Evolutionary conservation across 2,113 vertebrate species (phyloP), one percentile per base, ranked within the genome.

Genomic region (Psittacula cyanocephala): DNA sequence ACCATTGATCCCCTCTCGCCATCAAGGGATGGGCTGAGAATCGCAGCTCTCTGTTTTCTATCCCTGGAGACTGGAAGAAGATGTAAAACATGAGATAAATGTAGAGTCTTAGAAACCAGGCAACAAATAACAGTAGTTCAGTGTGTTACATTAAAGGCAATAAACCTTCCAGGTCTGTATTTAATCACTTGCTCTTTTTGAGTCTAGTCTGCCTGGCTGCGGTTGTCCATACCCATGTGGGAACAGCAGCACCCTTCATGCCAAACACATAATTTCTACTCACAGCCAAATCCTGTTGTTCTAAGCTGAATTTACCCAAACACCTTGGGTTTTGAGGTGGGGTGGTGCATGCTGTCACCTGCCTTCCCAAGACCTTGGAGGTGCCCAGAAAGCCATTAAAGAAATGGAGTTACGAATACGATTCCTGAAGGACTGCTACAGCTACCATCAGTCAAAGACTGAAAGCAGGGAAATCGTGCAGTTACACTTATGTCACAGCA

Each of bases 1-100:
- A 35, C 10, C 4, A 2, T 19, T 19, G 11, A 59, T 33, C 31
- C 33, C 29, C 17, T 44, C 46, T 55, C 1, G 0, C 47, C 2
- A 3, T 13, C 43, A 14, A 20, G 17, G n/a, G 24, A 19, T 31
- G 35, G 13, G 15, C 31, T 0, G 0, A 49, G 39, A 77, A 52
- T 15, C 24, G 17, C 69, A 35, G 31, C 33, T 39, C 29, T 29
- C 53, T 1, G 0, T 53, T 44, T 63, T 64, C 41, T 19, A 9
- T 8, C 49, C 59, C 49, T 71, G 31, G 17, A 43, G 35, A 41
- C 41, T 62, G 13, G 44, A 77, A 68, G 24, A 76, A 62, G 13
- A 25, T 49, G 41, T 47, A 41, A 70, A 76, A 24, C n/a, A 31
- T 6, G 12, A 74, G 29, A 41, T 22, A 64, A 90, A 53, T 23